phyloP scores from a whole-genome alignment of 2,113 vertebrate species.

The Triplophysa dalaica region DNA sequence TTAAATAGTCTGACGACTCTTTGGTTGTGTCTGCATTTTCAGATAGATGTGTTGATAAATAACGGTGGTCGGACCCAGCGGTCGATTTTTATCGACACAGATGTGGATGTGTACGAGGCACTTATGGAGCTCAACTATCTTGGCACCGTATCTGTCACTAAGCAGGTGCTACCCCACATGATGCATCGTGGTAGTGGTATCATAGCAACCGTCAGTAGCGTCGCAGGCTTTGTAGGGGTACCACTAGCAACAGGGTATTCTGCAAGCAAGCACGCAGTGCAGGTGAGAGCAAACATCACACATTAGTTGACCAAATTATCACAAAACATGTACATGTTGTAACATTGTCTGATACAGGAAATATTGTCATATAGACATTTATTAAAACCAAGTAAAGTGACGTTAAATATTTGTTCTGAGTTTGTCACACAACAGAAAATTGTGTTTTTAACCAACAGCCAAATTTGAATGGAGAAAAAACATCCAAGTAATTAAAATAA shows the following conservation, averaged over 20 bases:
- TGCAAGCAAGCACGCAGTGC: constrained; percentile 92
- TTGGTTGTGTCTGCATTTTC: not conserved
- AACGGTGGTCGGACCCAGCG: constrained; percentile 88
- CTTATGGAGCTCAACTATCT: constrained; percentile 91
- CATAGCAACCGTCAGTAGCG: constrained; percentile 87
- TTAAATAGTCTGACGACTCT: not conserved
- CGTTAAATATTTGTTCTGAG: too few species aligned
- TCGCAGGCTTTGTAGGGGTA: constrained; percentile 77
- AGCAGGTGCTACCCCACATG: constrained; percentile 90
- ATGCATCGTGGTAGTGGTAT: constrained; percentile 77
- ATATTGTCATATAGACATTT: not conserved
- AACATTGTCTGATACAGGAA: not conserved
- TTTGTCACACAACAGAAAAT: too few species aligned
- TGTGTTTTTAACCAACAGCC: too few species aligned
- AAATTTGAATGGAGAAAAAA: too few species aligned
- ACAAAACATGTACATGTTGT: not conserved
- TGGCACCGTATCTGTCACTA: constrained; percentile 90
- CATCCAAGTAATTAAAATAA: too few species aligned
- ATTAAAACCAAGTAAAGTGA: too few species aligned
- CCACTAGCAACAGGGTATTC: constrained; percentile 85
- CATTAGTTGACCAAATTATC: not conserved
- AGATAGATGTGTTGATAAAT: constrained; percentile 93
- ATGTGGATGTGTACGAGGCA: constrained; percentile 80
- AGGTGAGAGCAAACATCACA: constrained; percentile 63
- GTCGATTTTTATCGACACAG: constrained; percentile 83